Percentiles rank a stretch among this genome's conserved stretches.
Conservation (phyloP, 2,113 vertebrate species). For the Agelaius phoeniceus region DNA sequence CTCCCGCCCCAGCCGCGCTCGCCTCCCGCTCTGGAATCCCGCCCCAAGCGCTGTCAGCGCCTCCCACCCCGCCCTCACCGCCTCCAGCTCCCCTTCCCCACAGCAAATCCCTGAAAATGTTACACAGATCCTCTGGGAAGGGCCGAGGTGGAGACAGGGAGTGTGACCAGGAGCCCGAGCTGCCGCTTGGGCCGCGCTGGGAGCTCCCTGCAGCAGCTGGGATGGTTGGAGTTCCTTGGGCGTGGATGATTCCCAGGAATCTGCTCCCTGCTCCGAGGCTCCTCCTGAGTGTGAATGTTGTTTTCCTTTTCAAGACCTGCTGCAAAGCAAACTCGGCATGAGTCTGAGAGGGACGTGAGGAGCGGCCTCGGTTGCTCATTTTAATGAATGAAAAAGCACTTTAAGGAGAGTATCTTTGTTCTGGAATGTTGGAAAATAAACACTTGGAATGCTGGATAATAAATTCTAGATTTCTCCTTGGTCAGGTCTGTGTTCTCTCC, state of each 20-base stretch:
- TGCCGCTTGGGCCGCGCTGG: not conserved
- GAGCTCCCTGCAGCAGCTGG: not conserved
- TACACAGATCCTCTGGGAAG: not conserved
- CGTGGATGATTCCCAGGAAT: not conserved
- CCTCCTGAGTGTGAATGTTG: not conserved
- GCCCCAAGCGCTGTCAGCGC: not conserved
- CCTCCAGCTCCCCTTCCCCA: not conserved
- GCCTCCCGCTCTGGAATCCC: not conserved
- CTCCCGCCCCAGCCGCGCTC: not conserved
- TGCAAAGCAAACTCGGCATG: not conserved
- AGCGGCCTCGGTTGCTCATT: not conserved
- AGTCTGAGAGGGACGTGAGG: not conserved
- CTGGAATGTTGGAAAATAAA: conserved; percentile 22
- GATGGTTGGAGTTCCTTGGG: not conserved
- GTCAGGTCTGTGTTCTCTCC: not conserved
- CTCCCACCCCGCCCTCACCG: not conserved
- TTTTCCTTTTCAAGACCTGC: not conserved
- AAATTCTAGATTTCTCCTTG: conserved; percentile 5
- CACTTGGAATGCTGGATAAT: conserved; percentile 22
- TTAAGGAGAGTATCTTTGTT: conserved; percentile 27
- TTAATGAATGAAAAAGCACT: not conserved
- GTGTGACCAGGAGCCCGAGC: not conserved
- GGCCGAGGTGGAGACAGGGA: not conserved
- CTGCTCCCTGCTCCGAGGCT: not conserved
- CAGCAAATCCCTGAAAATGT: not conserved